Evolutionary conservation across 2,888 invertebrate genomes (phyloP).

Genomic region (Cryptus viduatorius): DNA sequence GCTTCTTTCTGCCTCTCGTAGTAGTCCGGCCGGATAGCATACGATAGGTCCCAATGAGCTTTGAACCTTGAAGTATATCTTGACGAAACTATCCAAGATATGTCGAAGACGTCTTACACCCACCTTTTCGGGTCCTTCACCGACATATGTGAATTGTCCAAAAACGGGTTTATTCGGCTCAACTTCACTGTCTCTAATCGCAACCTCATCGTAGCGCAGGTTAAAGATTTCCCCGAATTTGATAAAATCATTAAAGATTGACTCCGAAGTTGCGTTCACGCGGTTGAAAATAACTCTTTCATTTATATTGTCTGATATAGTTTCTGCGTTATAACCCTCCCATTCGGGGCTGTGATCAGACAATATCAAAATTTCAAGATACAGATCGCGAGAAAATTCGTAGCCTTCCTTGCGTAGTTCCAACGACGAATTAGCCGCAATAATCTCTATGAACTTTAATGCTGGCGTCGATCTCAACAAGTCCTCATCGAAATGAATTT

Average conservation of each 20-base stretch:
- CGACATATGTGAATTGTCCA: constrained; percentile 32
- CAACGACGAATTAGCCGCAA: not conserved
- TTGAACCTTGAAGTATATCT: constrained; percentile 22
- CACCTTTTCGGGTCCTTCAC: not conserved
- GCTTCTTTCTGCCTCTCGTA: too few species aligned
- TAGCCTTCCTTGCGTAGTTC: constrained; percentile 11
- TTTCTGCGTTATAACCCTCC: not conserved
- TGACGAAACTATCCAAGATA: constrained; percentile 23
- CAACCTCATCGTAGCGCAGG: constrained; percentile 24
- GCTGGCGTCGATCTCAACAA: too few species aligned
- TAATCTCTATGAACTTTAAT: not conserved
- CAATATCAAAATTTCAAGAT: constrained; percentile 13
- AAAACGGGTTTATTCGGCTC: not conserved
- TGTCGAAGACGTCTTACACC: constrained; percentile 12
- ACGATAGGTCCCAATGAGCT: not conserved
- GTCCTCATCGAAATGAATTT: not conserved
- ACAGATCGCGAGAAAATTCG: constrained; percentile 19
- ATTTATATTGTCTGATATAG: too few species aligned
- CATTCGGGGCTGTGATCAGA: not conserved
- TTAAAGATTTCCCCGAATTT: not conserved
- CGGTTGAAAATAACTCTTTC: too few species aligned
- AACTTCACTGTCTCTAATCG: not conserved
- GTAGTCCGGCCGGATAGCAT: too few species aligned
- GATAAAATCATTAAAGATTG: not conserved
- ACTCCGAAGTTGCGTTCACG: too few species aligned